phyloP scores from a whole-genome alignment of 2,888 invertebrate genomes.

The Noctua janthina region DNA sequence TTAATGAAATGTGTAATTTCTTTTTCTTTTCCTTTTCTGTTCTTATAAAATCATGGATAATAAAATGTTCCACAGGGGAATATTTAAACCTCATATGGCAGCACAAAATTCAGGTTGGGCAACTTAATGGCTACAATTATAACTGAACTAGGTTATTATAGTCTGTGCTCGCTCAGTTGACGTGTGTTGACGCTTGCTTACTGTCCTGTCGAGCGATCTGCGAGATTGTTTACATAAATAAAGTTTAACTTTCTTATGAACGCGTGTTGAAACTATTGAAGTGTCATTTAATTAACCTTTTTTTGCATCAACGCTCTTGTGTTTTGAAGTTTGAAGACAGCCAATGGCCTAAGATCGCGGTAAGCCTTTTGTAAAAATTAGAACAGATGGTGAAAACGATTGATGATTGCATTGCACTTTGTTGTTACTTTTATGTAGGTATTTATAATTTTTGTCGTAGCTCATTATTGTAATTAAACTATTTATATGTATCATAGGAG shows the following conservation, averaged over 20 bases:
- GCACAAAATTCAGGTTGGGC: no score
- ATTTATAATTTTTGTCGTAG: not conserved
- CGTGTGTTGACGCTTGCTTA: not conserved
- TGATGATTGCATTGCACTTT: constrained; percentile 35
- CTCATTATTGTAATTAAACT: not conserved
- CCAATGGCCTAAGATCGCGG: constrained; percentile 43
- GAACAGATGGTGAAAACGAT: constrained; percentile 49
- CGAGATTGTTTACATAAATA: constrained; percentile 58
- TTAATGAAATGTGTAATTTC: no score
- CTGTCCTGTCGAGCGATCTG: constrained; percentile 26
- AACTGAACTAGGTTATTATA: not conserved
- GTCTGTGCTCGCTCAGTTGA: not conserved
- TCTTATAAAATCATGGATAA: no score
- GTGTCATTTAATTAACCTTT: constrained; percentile 19
- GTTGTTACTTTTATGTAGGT: constrained; percentile 9
- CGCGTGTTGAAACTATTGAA: constrained; percentile 4
- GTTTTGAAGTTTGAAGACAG: constrained; percentile 4
- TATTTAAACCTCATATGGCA: no score
- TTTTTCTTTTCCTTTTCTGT: no score
- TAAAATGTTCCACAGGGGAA: no score
- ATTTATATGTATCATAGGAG: not conserved
- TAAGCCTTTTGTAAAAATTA: constrained; percentile 42
- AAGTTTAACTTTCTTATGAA: constrained; percentile 30
- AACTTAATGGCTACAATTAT: no score
- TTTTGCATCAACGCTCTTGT: not conserved